These are phyloP conservation scores for Anguilla pacifica DNA, from an alignment of 2,797 vertebrate genomes.

Conservation along the genomic window DNA sequence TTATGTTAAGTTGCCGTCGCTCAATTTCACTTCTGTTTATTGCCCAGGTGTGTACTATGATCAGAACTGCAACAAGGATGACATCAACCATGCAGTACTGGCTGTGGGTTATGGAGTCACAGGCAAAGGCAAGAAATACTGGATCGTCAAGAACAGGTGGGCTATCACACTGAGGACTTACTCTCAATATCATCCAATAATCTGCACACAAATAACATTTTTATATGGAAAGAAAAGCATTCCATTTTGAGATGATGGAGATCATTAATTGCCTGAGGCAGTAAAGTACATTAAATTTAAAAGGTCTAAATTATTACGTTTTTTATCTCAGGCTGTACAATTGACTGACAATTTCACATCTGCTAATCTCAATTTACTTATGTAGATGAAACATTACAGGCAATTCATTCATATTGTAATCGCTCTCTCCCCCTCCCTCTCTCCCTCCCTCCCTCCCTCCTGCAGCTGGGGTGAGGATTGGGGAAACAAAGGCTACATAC, in stretches of 20 bases:
- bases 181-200: too few relatives aligned
- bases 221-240: too few relatives aligned
- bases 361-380: background rate
- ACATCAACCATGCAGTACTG: conserved; percentile 91
- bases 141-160: conserved; percentile 98
- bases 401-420: background rate
- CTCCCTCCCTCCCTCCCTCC: background rate
- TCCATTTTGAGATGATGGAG: background rate
- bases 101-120: conserved; percentile 87
- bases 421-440: background rate
- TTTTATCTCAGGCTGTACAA: background rate
- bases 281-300: background rate
- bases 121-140: conserved; percentile 83
- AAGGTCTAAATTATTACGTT: background rate
- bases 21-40: background rate
- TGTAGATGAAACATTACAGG: background rate
- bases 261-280: background rate
- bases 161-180: background rate
- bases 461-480: conserved; percentile 75
- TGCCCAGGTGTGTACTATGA: conserved; percentile 88
- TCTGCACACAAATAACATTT: background rate
- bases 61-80: conserved; percentile 76
- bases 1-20: background rate
- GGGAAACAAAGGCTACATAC: conserved; percentile 74
- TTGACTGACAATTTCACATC: background rate